Evolutionary conservation across 2,888 invertebrate genomes (phyloP).

Genomic region (Cerastis leucographa): DNA sequence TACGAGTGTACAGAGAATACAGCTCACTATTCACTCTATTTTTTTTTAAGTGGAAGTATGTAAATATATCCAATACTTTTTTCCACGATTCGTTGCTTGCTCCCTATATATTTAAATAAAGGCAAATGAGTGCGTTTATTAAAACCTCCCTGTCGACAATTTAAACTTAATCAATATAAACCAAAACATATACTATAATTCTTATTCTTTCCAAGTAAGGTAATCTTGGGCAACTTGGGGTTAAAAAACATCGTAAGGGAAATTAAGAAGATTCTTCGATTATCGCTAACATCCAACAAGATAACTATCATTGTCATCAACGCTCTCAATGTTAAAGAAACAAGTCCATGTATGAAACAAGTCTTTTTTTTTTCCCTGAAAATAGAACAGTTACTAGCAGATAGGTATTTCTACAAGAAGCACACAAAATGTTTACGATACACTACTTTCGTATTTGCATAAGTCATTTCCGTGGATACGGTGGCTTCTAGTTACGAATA

Average conservation of each 20-base stretch:
- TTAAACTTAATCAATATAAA: not conserved
- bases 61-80: conserved; percentile 26
- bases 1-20: not conserved
- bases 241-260: not conserved
- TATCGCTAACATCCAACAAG: conserved; percentile 10
- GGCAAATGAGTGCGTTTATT: conserved; percentile 38
- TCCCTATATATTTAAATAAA: conserved; percentile 23
- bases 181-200: not conserved
- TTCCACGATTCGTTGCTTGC: conserved; percentile 8
- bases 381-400: not conserved
- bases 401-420: not conserved
- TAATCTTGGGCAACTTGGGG: not conserved
- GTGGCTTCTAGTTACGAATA: conserved; percentile 55
- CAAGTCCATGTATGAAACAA: too few species aligned
- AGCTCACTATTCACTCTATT: conserved; percentile 6
- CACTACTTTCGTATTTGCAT: conserved; percentile 31
- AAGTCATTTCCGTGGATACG: conserved; percentile 42
- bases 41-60: conserved; percentile 9
- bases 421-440: not conserved
- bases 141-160: conserved; percentile 4
- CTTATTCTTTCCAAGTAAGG: not conserved
- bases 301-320: not conserved
- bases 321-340: too few species aligned
- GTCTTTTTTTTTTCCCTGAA: not conserved
- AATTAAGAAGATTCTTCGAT: not conserved